A percentile compares a stretch with the other conserved stretches of the same genome.
Evolutionary conservation across 2,113 vertebrate species (phyloP).

Genomic region (Tragulus kanchil): DNA sequence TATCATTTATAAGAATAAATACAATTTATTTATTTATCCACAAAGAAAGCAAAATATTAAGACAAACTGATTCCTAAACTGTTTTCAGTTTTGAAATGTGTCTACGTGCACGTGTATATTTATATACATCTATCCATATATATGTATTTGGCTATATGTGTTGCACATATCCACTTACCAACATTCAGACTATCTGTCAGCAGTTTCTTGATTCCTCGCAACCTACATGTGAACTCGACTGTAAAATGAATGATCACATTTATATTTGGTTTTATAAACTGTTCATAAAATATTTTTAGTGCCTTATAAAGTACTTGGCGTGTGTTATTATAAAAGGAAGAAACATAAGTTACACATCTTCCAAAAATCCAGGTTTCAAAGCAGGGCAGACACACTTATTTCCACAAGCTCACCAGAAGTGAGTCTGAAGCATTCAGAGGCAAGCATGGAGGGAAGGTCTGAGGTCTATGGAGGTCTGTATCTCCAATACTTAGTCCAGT

Average conservation of each 20-base stretch:
- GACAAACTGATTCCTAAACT: background rate
- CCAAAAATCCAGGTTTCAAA: conserved; percentile 55
- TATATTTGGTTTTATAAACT: conserved; percentile 65
- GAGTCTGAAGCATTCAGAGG: background rate
- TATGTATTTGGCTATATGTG: background rate
- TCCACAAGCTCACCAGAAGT: conserved; percentile 5
- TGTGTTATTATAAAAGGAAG: conserved; percentile 58
- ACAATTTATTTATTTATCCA: background rate
- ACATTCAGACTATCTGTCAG: background rate
- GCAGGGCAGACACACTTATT: background rate
- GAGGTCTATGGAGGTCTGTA: background rate
- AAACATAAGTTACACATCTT: conserved; percentile 39
- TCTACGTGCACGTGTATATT: background rate
- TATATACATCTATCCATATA: background rate
- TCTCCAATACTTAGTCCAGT: background rate
- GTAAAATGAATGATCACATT: conserved; percentile 51
- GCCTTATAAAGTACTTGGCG: conserved; percentile 48
- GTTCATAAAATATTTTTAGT: conserved; percentile 67
- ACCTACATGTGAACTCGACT: background rate
- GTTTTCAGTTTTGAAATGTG: background rate
- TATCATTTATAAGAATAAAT: background rate
- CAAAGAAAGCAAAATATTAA: conserved; percentile 38
- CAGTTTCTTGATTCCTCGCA: conserved; percentile 41
- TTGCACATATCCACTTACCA: background rate
- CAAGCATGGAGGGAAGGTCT: background rate